These are phyloP conservation scores for Limnephilus auricula DNA, from an alignment of 2,888 invertebrate genomes.

Conservation along the genomic window DNA sequence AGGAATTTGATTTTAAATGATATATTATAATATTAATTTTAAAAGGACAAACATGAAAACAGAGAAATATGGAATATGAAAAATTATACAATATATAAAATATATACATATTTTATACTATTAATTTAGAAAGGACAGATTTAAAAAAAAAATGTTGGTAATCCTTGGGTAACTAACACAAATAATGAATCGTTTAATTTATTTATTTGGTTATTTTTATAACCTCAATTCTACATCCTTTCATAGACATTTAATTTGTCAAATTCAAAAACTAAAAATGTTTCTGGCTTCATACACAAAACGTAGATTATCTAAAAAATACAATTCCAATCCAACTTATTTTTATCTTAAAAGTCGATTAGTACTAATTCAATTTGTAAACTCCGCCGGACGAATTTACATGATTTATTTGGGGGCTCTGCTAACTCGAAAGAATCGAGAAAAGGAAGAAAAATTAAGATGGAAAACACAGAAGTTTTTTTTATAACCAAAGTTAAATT, in stretches of 20 bases:
- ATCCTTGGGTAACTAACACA: too few relatives aligned
- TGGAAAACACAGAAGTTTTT: not conserved
- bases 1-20: too few relatives aligned
- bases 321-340: not conserved
- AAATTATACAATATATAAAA: too few relatives aligned
- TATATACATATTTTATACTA: too few relatives aligned
- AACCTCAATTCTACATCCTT: too few relatives aligned
- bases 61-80: too few relatives aligned
- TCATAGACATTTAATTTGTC: not conserved
- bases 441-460: not conserved
- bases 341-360: not conserved
- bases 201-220: too few relatives aligned
- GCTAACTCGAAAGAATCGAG: not conserved
- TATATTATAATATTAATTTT: too few relatives aligned
- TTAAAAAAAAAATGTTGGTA: too few relatives aligned
- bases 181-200: too few relatives aligned
- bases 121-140: too few relatives aligned
- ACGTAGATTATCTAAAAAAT: not conserved
- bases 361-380: not conserved
- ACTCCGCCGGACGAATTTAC: not conserved
- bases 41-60: too few relatives aligned
- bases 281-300: not conserved
- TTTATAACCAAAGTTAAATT: conserved; percentile 2
- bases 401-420: not conserved
- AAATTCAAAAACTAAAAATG: not conserved